Evolutionary conservation across 2,113 vertebrate species (phyloP).

Genomic region (Tachysurus fulvidraco): DNA sequence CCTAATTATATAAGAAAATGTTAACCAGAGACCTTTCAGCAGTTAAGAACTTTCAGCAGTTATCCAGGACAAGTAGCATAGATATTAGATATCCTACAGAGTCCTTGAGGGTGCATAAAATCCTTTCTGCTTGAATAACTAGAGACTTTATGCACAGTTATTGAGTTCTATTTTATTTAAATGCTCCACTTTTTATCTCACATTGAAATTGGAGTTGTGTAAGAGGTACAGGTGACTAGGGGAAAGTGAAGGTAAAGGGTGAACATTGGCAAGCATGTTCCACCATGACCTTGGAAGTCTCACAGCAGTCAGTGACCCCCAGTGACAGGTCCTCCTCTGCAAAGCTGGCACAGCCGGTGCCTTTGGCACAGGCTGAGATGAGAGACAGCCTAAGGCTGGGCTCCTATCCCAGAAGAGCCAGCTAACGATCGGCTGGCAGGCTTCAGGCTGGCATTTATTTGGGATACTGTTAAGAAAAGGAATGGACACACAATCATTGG

Average conservation of each 20-base stretch:
- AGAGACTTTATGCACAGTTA: constrained; percentile 19
- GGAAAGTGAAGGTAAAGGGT: constrained; percentile 36
- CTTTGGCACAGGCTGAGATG: constrained; percentile 53
- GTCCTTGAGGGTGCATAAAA: constrained; percentile 44
- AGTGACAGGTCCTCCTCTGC: constrained; percentile 50
- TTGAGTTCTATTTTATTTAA: constrained; percentile 48
- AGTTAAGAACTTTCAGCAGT: constrained; percentile 41
- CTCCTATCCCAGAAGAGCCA: constrained; percentile 44
- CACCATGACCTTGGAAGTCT: constrained; percentile 53
- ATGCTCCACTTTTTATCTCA: constrained; percentile 43
- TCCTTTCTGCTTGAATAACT: constrained; percentile 33
- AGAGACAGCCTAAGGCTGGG: constrained; percentile 49
- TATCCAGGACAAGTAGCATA: constrained; percentile 36
- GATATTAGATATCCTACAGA: constrained; percentile 41
- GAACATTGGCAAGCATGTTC: constrained; percentile 35
- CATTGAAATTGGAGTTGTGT: constrained; percentile 33
- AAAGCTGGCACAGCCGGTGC: constrained; percentile 52
- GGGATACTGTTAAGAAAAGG: constrained; percentile 57
- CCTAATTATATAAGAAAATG: background rate
- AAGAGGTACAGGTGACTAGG: constrained; percentile 21
- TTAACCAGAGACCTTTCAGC: constrained; percentile 12
- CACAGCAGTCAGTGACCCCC: constrained; percentile 47
- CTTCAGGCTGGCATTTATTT: constrained; percentile 52
- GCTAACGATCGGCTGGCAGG: constrained; percentile 54
- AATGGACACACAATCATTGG: constrained; percentile 49